phyloP scores from a whole-genome alignment of 2,113 vertebrate genomes.

The Furnarius figulus region DNA sequence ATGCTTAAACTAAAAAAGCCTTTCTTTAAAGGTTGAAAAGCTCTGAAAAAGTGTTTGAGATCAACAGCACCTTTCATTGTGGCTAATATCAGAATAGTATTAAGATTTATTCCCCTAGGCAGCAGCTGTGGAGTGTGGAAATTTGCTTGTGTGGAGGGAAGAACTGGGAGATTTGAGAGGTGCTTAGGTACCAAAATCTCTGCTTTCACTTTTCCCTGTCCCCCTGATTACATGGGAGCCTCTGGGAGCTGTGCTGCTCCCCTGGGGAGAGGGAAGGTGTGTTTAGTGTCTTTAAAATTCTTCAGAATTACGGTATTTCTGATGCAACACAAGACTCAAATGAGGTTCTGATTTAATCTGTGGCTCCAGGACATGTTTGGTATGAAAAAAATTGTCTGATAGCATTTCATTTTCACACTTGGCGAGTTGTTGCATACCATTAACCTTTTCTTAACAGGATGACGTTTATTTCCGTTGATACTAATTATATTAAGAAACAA shows the following conservation, averaged over 20 bases:
- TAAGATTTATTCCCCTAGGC: not conserved
- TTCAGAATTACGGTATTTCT: not conserved
- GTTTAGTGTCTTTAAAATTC: not conserved
- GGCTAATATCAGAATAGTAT: not conserved
- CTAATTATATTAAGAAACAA: not conserved
- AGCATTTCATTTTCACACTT: not conserved
- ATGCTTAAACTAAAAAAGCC: not conserved
- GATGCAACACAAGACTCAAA: not conserved
- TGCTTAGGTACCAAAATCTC: not conserved
- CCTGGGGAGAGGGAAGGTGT: not conserved
- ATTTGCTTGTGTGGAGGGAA: not conserved
- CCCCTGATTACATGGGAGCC: not conserved
- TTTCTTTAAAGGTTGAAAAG: not conserved
- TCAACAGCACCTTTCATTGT: not conserved
- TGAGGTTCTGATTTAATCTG: not conserved
- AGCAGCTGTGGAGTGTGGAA: not conserved
- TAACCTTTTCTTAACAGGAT: not conserved
- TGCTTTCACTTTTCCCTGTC: not conserved
- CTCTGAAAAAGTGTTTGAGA: not conserved
- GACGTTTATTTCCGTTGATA: not conserved
- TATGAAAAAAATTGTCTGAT: not conserved
- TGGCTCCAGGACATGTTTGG: not conserved
- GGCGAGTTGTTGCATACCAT: not conserved
- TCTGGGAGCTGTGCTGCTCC: not conserved
- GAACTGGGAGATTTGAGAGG: not conserved